Percentiles rank a stretch among this genome's conserved stretches.
These are phyloP conservation scores for Hirundo rustica DNA, from an alignment of 2,797 vertebrate genomes.

Conservation along the genomic window DNA sequence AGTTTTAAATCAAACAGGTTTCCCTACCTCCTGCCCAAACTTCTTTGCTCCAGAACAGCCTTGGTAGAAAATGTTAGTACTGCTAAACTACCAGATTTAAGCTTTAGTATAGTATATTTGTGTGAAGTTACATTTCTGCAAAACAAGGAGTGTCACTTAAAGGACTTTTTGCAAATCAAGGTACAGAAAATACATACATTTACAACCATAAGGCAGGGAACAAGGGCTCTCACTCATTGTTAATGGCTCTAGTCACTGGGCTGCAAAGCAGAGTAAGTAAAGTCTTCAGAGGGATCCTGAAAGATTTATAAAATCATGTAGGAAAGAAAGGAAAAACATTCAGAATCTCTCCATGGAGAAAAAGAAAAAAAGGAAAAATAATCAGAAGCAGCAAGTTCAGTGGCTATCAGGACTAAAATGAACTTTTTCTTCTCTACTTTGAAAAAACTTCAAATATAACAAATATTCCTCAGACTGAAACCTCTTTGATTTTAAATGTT, in stretches of 20 bases:
- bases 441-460: conserved; percentile 58
- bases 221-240: background rate
- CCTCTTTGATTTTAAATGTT: conserved; percentile 66
- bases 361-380: conserved; percentile 22
- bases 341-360: conserved; percentile 14
- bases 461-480: conserved; percentile 58
- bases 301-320: conserved; percentile 32
- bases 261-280: background rate
- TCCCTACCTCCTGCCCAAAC: background rate
- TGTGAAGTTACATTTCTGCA: background rate
- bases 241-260: background rate
- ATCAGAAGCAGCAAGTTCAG: conserved; percentile 30
- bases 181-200: background rate
- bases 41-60: background rate
- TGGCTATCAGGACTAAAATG: conserved; percentile 45
- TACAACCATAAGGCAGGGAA: background rate
- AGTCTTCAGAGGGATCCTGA: conserved; percentile 10
- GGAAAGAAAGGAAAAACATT: conserved; percentile 48
- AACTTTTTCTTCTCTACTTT: conserved; percentile 30
- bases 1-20: background rate
- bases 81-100: background rate
- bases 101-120: background rate
- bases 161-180: background rate
- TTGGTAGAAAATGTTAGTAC: background rate
- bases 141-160: background rate